These are phyloP conservation scores for Setophaga coronata DNA, from an alignment of 2,113 vertebrate genomes.

Conservation along the genomic window DNA sequence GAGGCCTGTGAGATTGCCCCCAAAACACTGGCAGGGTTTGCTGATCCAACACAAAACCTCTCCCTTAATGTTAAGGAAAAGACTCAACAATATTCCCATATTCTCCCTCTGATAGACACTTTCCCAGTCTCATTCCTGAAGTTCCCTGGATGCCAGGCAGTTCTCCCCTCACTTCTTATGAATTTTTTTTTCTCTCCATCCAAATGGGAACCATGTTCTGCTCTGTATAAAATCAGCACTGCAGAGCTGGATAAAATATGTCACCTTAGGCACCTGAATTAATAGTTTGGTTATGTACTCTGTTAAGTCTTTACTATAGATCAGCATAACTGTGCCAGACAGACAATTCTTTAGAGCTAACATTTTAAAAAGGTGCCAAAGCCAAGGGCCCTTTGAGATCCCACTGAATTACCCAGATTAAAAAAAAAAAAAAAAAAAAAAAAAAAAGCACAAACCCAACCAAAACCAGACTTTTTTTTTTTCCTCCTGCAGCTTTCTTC, in stretches of 20 bases:
- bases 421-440: background rate
- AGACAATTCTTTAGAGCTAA: slow-evolving; percentile 69
- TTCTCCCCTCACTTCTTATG: background rate
- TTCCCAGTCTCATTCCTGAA: slow-evolving; percentile 31
- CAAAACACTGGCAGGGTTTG: background rate
- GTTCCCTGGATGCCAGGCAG: background rate
- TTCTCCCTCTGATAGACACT: background rate
- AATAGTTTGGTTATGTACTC: slow-evolving; percentile 71
- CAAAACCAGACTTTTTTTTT: background rate
- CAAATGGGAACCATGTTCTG: slow-evolving; percentile 4
- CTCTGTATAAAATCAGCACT: slow-evolving; percentile 31
- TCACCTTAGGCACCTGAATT: slow-evolving; percentile 72
- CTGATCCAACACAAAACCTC: background rate
- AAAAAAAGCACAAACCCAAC: background rate
- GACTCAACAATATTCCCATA: background rate
- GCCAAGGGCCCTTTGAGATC: slow-evolving; percentile 38
- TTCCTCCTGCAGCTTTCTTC: background rate
- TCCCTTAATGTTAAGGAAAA: background rate
- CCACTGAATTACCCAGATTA: slow-evolving; percentile 46
- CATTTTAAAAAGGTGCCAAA: slow-evolving; percentile 66
- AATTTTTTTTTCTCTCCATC: background rate
- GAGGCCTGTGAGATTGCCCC: background rate
- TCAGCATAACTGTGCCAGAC: slow-evolving; percentile 68
- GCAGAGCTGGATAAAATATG: slow-evolving; percentile 60
- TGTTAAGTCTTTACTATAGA: slow-evolving; percentile 70